Conservation (phyloP, 2,113 vertebrate genomes). For the Micronisus gabar region DNA sequence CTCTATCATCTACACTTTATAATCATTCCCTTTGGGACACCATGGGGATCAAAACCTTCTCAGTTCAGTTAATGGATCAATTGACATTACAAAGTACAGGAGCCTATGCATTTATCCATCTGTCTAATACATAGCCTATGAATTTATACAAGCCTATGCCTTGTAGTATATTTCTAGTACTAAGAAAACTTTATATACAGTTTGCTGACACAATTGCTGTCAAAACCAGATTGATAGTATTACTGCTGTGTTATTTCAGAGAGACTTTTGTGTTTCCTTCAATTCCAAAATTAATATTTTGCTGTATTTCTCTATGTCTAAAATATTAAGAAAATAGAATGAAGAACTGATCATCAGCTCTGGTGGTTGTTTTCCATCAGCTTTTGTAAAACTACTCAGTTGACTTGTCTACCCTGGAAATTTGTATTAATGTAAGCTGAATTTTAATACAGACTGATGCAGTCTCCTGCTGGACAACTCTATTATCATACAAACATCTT, state of each 20-base stretch:
- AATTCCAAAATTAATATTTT: not conserved
- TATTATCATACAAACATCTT: not conserved
- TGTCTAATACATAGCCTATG: not conserved
- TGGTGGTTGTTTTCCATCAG: not conserved
- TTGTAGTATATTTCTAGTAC: not conserved
- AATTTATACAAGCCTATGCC: not conserved
- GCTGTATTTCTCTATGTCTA: not conserved
- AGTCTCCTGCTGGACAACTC: not conserved
- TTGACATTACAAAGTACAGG: not conserved
- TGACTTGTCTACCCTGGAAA: not conserved
- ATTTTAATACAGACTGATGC: not conserved
- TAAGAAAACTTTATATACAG: not conserved
- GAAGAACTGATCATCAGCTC: not conserved
- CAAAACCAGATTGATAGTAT: not conserved
- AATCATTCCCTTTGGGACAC: not conserved
- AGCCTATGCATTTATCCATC: not conserved
- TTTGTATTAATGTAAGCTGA: not conserved
- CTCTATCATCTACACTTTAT: not conserved
- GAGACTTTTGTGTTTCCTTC: not conserved
- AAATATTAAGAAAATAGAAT: not conserved
- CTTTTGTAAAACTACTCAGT: not conserved
- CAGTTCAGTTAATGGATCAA: not conserved
- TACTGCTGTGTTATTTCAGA: not conserved
- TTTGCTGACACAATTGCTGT: not conserved
- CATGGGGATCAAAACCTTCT: not conserved